Base-by-base conservation (phyloP, 1,140 invertebrate species). In the Drosophila orosa region DNA sequence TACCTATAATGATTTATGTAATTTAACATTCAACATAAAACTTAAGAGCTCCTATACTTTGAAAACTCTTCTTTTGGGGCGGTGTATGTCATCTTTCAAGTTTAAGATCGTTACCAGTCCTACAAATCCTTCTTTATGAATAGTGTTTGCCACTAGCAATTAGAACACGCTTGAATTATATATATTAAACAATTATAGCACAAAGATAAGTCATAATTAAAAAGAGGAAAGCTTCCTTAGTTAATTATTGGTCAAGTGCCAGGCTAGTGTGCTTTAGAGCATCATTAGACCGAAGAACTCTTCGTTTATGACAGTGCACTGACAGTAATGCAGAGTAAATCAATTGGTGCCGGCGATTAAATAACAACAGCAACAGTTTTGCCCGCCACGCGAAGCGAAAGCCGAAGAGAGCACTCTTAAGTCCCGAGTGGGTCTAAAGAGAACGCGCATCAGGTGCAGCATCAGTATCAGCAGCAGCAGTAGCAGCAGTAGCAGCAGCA, bases 311-410 rank as follows among this genome's bases (percentile, higher is more conserved):
- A 27, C 27, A 60, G 79, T 42, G 79, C 68, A 69, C 7, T 56
- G 42, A 8, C 31, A 65, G 67, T 59, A 68, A 52, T 65, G 58
- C 42, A 60, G 68, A 68, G 80, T 75, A 50, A 73, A 73, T 63
- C 67, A 52, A 48, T 86, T 60, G 57, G 63, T 85, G 82, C 81
- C 81, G 81, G 83, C 83, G 83, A 86, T 79, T 86, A 79, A 86
- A 82, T 87, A 86, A 86, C 79, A 86, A 89, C 79, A 86, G 83
- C 83, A 86, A 86, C 83, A 86, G 83, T 86, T 86, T 86, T 86
- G 63, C 84, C 83, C 83, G 83, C 83, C 83, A 86, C 73, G 37
- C 72, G 47, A 76, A 27, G 17, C 42, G 15, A 62, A 22, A 13
- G 29, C 19, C 19, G 5, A 55, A 60, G 73, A 74, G 71, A 48